Percentiles rank a stretch among this genome's conserved stretches.
phyloP scores from a whole-genome alignment of 1,140 invertebrate species.

The Brachionus asplanchnoidis region DNA sequence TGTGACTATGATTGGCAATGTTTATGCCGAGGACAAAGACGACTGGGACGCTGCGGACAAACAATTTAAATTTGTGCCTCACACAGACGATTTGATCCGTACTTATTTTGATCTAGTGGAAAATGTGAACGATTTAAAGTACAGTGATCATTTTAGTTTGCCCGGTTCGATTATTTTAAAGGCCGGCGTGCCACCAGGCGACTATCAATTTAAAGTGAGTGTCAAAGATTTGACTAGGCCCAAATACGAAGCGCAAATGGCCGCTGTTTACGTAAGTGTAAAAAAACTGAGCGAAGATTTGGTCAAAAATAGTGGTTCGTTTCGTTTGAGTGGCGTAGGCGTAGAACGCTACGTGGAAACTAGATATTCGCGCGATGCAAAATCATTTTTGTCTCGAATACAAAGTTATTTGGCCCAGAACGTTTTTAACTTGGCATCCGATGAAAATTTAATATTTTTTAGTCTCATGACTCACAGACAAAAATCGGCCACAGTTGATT shows the following conservation, averaged over 20 bases:
- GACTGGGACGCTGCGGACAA: slow-evolving; percentile 96
- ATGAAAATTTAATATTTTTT: slow-evolving; percentile 23
- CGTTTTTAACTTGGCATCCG: background rate
- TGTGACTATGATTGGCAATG: slow-evolving; percentile 68
- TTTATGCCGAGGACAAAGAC: slow-evolving; percentile 90
- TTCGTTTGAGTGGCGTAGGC: background rate
- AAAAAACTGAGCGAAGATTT: background rate
- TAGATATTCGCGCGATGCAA: background rate
- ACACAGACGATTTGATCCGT: background rate
- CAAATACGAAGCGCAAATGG: background rate
- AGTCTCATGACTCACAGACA: slow-evolving; percentile 1
- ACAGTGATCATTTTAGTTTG: background rate
- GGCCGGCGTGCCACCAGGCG: background rate
- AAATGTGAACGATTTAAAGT: background rate
- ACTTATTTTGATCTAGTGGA: slow-evolving; percentile 27
- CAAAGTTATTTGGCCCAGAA: background rate
- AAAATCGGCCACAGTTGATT: slow-evolving; percentile 60
- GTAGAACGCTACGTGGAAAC: slow-evolving; percentile 11
- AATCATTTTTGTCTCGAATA: background rate
- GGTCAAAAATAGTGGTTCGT: slow-evolving; percentile 25
- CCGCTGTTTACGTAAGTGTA: background rate
- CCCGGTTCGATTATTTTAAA: slow-evolving; percentile 33
- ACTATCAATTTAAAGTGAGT: slow-evolving; percentile 30
- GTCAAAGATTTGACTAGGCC: slow-evolving; percentile 30
- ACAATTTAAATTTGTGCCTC: slow-evolving; percentile 63